Percentiles rank a stretch among this genome's conserved stretches.
Evolutionary conservation across 2,797 vertebrate genomes (phyloP).

Genomic region (Vultur gryphus): DNA sequence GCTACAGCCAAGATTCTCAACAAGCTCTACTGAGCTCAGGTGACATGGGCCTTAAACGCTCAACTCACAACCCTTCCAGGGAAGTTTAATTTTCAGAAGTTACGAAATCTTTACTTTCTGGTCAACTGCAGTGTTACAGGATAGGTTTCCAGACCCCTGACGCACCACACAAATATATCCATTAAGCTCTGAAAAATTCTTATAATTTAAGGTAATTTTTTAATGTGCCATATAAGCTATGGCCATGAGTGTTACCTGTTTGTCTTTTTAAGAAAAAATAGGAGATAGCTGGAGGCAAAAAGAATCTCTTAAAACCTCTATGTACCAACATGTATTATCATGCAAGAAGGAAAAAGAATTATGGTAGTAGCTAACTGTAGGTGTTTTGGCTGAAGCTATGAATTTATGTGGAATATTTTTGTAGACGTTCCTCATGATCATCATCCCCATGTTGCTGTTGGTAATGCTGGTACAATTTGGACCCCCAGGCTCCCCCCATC

Average conservation of each 20-base stretch:
- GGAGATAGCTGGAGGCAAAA: background rate
- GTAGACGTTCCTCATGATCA: conserved; percentile 80
- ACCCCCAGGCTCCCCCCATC: conserved; percentile 63
- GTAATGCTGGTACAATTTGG: conserved; percentile 86
- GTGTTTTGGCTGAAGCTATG: conserved; percentile 81
- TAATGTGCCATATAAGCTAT: background rate
- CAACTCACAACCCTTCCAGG: background rate
- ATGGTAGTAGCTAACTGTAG: conserved; percentile 29
- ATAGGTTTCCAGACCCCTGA: background rate
- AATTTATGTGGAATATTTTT: conserved; percentile 85
- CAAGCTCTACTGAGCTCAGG: background rate
- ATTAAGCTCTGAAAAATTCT: background rate
- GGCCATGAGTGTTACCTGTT: background rate
- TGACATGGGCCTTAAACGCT: background rate
- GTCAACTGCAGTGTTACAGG: background rate
- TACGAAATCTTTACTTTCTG: background rate
- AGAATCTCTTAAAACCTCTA: background rate
- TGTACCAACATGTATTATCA: background rate
- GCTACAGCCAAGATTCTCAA: background rate
- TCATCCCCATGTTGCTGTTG: conserved; percentile 83
- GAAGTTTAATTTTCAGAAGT: background rate
- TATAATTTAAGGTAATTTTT: background rate
- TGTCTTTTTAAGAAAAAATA: background rate
- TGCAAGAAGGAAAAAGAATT: background rate
- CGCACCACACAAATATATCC: background rate